Evolutionary conservation across 2,797 vertebrate species (phyloP).

Genomic region (Oreonectes daqikongensis): DNA sequence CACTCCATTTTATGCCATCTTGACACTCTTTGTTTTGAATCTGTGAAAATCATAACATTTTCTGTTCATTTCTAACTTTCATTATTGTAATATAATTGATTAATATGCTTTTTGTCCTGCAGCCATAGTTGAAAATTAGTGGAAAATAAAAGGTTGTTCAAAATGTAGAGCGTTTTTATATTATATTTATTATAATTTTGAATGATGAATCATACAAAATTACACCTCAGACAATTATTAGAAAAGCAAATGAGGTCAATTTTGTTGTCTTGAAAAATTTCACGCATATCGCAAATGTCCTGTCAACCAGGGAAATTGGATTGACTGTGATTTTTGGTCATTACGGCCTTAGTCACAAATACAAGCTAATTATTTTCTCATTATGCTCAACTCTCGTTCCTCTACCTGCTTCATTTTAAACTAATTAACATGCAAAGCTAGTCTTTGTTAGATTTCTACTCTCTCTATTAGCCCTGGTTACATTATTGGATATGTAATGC

Average conservation of each 20-base stretch:
- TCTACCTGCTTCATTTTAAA: slow-evolving; percentile 66
- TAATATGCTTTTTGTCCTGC: too few relatives aligned
- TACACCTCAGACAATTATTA: background rate
- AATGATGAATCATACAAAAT: background rate
- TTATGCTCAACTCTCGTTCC: slow-evolving; percentile 37
- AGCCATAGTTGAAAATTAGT: too few relatives aligned
- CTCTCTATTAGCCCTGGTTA: slow-evolving; percentile 64
- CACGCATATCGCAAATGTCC: background rate
- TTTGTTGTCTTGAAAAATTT: background rate
- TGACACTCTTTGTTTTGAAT: too few relatives aligned
- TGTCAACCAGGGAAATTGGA: background rate
- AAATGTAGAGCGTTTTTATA: too few relatives aligned
- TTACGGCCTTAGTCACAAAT: slow-evolving; percentile 5
- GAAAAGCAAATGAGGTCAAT: background rate
- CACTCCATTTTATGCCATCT: too few relatives aligned
- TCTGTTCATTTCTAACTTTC: too few relatives aligned
- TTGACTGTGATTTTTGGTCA: background rate
- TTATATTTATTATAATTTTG: too few relatives aligned
- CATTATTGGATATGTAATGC: slow-evolving; percentile 64
- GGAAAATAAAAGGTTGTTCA: too few relatives aligned
- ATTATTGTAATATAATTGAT: background rate
- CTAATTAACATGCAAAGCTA: slow-evolving; percentile 63
- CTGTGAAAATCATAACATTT: too few relatives aligned
- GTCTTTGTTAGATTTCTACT: slow-evolving; percentile 54
- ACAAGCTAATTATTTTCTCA: slow-evolving; percentile 1